A percentile compares a stretch with the other conserved stretches of the same genome.
phyloP scores from a whole-genome alignment of 2,113 vertebrate species.

The Ceyx cyanopectus region DNA sequence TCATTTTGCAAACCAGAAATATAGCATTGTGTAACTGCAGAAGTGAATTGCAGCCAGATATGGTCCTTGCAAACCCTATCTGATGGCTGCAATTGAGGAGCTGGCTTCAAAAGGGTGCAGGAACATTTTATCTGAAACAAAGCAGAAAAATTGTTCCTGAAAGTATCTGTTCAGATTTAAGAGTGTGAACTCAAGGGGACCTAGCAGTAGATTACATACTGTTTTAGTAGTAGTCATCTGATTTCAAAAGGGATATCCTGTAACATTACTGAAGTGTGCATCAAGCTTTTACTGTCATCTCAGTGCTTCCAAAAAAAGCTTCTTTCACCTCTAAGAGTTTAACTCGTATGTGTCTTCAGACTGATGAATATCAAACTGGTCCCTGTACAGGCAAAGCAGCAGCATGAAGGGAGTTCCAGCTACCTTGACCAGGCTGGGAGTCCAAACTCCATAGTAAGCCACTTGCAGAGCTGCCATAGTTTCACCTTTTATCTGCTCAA shows the following conservation, averaged over 20 bases:
- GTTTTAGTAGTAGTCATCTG: not conserved
- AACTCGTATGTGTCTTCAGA: not conserved
- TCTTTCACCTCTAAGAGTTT: not conserved
- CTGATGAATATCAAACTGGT: not conserved
- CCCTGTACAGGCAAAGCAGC: not conserved
- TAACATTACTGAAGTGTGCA: not conserved
- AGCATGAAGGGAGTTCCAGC: not conserved
- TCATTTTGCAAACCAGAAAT: slow-evolving; percentile 18
- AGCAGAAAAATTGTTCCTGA: not conserved
- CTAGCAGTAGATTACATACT: not conserved
- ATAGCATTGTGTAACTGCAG: not conserved
- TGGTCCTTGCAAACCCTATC: not conserved
- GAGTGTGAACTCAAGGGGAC: not conserved
- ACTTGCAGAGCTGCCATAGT: not conserved
- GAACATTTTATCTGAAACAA: not conserved
- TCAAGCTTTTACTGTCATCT: not conserved
- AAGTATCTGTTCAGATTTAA: not conserved
- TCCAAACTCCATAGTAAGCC: not conserved
- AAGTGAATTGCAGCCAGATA: not conserved
- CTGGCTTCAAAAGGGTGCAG: slow-evolving; percentile 8
- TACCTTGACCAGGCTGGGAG: not conserved
- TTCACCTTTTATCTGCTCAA: not conserved
- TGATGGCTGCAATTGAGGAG: not conserved
- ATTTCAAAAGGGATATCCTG: not conserved
- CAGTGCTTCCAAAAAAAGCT: not conserved